Conservation (phyloP, 1,140 invertebrate species). For the Drosophila quadrilineata region DNA sequence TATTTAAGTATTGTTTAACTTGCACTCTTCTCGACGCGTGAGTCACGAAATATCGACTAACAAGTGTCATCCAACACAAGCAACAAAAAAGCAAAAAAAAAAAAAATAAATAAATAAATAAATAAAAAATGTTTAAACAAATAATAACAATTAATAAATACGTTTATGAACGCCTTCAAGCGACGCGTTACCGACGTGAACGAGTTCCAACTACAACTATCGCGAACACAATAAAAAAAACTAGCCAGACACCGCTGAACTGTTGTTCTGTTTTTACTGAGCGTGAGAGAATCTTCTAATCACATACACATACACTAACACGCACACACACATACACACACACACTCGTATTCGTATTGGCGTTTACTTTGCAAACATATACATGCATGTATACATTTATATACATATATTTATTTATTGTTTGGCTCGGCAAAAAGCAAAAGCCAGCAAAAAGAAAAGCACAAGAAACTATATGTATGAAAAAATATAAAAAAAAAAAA, state of each 20-base stretch:
- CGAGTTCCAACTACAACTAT: slow-evolving; percentile 47
- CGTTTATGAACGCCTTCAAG: slow-evolving; percentile 5
- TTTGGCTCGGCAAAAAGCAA: slow-evolving; percentile 35
- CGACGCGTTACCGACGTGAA: slow-evolving; percentile 41
- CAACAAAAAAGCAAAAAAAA: slow-evolving; percentile 4
- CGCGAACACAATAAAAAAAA: too few species aligned
- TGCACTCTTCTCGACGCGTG: slow-evolving; percentile 36
- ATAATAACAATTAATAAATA: slow-evolving; percentile 36
- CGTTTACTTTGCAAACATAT: slow-evolving; percentile 43
- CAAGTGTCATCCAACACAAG: slow-evolving; percentile 37
- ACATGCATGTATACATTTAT: slow-evolving; percentile 16
- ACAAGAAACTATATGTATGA: too few species aligned
- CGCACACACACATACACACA: not conserved
- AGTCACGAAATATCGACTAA: slow-evolving; percentile 30
- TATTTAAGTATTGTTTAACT: not conserved
- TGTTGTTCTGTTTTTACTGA: slow-evolving; percentile 31
- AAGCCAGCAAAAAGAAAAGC: slow-evolving; percentile 41
- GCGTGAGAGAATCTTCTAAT: slow-evolving; percentile 52
- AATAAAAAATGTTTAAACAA: slow-evolving; percentile 24
- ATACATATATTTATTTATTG: slow-evolving; percentile 36
- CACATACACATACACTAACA: slow-evolving; percentile 20
- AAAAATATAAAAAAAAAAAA: slow-evolving; percentile 33
- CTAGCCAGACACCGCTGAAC: slow-evolving; percentile 23
- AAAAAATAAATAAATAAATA: slow-evolving; percentile 18
- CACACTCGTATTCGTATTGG: slow-evolving; percentile 7